phyloP scores from a whole-genome alignment of 2,113 vertebrate genomes.

The Spea bombifrons region DNA sequence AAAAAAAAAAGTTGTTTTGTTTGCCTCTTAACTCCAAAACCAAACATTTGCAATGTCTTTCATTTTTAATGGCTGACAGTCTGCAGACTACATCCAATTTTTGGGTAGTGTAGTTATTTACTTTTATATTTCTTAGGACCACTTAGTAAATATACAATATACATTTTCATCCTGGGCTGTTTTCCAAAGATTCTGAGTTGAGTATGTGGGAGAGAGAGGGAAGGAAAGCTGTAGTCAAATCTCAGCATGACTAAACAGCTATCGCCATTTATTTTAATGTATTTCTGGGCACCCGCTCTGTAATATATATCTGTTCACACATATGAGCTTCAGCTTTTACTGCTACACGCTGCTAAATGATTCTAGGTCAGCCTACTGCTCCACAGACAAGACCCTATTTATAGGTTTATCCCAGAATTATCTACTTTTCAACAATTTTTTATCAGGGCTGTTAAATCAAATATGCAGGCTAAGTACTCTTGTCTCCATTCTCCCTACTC shows the following conservation, averaged over 20 bases:
- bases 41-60: background rate
- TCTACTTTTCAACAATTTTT: background rate
- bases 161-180: background rate
- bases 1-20: background rate
- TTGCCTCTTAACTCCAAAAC: background rate
- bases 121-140: conserved; percentile 30
- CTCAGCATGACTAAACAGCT: background rate
- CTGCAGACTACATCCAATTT: background rate
- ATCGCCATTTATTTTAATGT: conserved; percentile 46
- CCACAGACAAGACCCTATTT: conserved; percentile 18
- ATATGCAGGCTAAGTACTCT: background rate
- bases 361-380: conserved; percentile 32
- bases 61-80: background rate
- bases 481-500: too few relatives aligned
- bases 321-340: conserved; percentile 12
- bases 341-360: conserved; percentile 35
- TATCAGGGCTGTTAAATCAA: background rate
- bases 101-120: background rate
- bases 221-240: conserved; percentile 14
- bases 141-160: conserved; percentile 36
- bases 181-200: background rate
- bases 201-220: background rate
- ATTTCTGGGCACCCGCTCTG: conserved; percentile 22
- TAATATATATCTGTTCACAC: conserved; percentile 30
- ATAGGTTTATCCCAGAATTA: conserved; percentile 21